Percentiles rank a stretch among this genome's conserved stretches.
Conservation (phyloP, 2,113 vertebrate species). For the Onychostruthus taczanowskii region DNA sequence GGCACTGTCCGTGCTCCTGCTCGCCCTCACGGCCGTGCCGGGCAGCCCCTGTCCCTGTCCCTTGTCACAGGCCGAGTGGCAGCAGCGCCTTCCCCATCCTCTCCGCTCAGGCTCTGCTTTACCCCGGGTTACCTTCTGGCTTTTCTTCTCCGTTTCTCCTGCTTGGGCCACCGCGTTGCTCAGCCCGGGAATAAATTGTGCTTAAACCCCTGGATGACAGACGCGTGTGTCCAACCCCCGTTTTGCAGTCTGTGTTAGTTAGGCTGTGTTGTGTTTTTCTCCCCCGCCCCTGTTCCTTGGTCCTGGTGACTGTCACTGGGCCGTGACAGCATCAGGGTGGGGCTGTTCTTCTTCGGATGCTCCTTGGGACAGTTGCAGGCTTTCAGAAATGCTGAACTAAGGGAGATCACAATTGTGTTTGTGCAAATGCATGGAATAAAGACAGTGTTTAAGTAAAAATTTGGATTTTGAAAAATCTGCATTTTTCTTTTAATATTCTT, state of each 20-base stretch:
- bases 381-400: background rate
- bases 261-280: background rate
- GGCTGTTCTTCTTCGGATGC: background rate
- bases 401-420: background rate
- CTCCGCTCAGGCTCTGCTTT: rapidly evolving
- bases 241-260: background rate
- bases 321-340: too few species aligned
- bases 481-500: background rate
- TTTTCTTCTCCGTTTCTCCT: background rate
- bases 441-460: rapidly evolving
- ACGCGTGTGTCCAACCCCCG: background rate
- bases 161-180: background rate
- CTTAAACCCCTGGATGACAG: rapidly evolving
- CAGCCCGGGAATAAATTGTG: background rate
- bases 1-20: background rate
- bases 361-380: background rate
- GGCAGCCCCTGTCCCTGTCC: too few species aligned
- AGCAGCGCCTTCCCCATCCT: background rate
- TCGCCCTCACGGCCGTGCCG: background rate
- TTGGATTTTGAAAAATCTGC: background rate
- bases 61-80: background rate
- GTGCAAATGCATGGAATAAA: background rate
- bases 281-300: too few species aligned
- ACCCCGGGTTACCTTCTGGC: rapidly evolving
- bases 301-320: too few species aligned